Conservation (phyloP, 2,797 vertebrate species). For the Vipera ursinii region DNA sequence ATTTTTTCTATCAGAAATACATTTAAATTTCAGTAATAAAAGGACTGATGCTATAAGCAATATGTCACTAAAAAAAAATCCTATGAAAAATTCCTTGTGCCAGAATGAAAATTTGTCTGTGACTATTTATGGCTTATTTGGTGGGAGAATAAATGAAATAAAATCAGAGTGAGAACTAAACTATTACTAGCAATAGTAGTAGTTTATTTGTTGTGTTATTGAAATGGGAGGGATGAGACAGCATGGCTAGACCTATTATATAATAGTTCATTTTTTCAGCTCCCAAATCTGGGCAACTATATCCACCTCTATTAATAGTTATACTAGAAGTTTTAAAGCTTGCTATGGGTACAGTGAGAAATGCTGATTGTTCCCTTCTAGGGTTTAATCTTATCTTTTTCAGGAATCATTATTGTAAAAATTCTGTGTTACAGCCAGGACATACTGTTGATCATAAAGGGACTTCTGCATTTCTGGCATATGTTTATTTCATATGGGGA, state of each 20-base stretch:
- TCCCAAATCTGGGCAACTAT: background rate
- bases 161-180: conserved; percentile 14
- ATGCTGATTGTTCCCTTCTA: conserved; percentile 9
- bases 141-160: conserved; percentile 22
- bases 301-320: conserved; percentile 10
- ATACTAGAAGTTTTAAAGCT: conserved; percentile 16
- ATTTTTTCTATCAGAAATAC: conserved; percentile 53
- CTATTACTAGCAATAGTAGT: conserved; percentile 7
- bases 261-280: background rate
- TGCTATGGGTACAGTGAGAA: conserved; percentile 3
- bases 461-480: conserved; percentile 36
- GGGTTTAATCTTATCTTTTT: conserved; percentile 12
- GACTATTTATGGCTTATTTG: background rate
- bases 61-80: conserved; percentile 1
- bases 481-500: conserved; percentile 27
- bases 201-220: conserved; percentile 32
- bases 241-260: background rate
- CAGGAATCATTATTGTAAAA: background rate
- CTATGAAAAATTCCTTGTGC: conserved; percentile 30
- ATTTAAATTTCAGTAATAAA: conserved; percentile 47
- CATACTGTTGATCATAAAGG: background rate
- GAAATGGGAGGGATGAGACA: background rate
- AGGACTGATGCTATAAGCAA: conserved; percentile 43
- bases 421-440: background rate
- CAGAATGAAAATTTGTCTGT: conserved; percentile 24